phyloP scores from a whole-genome alignment of 2,113 vertebrate species.

The Phylloscopus whistleri region DNA sequence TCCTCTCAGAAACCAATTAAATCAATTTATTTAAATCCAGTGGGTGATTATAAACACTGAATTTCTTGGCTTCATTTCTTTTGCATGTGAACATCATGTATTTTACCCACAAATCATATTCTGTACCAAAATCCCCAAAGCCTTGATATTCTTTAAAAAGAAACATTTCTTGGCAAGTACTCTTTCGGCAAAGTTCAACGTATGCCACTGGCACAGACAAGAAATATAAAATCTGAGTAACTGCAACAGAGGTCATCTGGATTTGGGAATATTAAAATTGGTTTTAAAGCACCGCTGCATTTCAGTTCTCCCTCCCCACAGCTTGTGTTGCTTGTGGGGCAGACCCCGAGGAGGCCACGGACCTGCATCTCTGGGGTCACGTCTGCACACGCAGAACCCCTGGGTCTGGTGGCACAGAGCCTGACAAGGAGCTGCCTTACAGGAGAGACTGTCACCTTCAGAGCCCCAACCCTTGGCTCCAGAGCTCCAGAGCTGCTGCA shows the following conservation, averaged over 20 bases:
- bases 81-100: neutral
- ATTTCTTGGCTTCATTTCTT: neutral
- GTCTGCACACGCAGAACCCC: rapidly evolving
- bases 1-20: conserved; percentile 39
- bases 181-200: neutral
- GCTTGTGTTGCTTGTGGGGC: neutral
- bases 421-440: rapidly evolving
- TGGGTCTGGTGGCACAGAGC: rapidly evolving
- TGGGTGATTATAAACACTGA: neutral
- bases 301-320: neutral
- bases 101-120: neutral
- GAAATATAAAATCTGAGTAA: neutral
- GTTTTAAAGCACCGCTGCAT: neutral
- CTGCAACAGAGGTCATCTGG: neutral
- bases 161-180: neutral
- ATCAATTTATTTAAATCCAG: neutral
- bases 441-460: neutral
- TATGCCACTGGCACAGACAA: neutral
- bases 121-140: neutral
- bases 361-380: rapidly evolving
- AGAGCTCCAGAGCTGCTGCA: neutral
- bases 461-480: neutral
- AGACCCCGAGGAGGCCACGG: rapidly evolving
- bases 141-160: neutral
- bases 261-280: neutral